Base-by-base conservation (phyloP, 2,888 invertebrate species). In the Acronicta aceris region DNA sequence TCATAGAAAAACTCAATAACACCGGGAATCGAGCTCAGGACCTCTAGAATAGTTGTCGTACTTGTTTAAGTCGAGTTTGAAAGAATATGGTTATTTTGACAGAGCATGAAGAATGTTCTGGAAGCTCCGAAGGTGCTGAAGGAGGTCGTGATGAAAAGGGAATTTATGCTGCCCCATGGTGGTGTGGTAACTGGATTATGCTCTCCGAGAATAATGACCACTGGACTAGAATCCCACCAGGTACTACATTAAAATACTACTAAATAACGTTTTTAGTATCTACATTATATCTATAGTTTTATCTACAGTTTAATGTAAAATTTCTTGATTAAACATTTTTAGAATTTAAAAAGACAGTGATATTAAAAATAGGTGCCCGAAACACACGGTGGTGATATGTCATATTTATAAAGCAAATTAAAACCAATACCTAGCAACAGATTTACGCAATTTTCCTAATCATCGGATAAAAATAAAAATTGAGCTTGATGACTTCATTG, bases 101-200 rank as follows among this genome's bases (percentile, higher is more conserved):
- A 87, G 96, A 96, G 81, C 95, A 95, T 50, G 96, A 96, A 79
- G 96, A 96, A 73, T 89, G 88, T 68, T 94, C 94, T 12, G 92
- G 90, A n/a, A 93, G 93, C 76, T 94, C 94, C 0, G 94, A 94
- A 57, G 91, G 92, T 10, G 92, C 89, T 1, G 94, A 93, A 61
- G 87, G 88, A 38, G 70, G 75, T 41, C 93, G 95, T 12, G 96
- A 96, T 58, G 97, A 97, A 74, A 95, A 95, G 77, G 98, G 97
- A 21, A 95, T 97, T 7, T 98, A 98, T 84, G 96, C 97, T 53
- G 97, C 97, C 62, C 97, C 97, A 27, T 98, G 97, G 93, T 96
- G 96, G 79, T 96, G 96, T 54, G 96, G 96, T 4, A 96, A 96
- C 69, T 98, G 98, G 98, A 96, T 98, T 17, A 72, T 94, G 46